These are phyloP conservation scores for Oceanites oceanicus DNA, from an alignment of 2,113 vertebrate genomes.

Conservation along the genomic window DNA sequence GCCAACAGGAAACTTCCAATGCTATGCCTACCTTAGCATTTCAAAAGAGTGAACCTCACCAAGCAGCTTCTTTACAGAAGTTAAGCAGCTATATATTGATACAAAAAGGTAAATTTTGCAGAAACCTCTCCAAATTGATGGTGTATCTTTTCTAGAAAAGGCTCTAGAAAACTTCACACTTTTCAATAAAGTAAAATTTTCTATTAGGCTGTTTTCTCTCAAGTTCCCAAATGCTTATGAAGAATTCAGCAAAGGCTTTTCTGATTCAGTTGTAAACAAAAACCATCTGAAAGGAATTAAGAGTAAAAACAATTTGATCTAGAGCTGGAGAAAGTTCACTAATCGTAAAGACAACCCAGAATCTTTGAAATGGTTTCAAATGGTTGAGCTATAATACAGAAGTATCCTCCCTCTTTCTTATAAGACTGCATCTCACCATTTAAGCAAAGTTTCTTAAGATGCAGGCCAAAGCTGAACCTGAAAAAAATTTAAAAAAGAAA, in stretches of 20 bases:
- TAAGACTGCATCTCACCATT: background rate
- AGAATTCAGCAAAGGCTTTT: background rate
- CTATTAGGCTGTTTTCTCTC: background rate
- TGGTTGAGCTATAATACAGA: background rate
- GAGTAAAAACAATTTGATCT: background rate
- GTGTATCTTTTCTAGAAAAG: background rate
- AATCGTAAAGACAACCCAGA: background rate
- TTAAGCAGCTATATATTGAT: background rate
- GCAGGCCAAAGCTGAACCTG: background rate
- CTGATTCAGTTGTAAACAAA: background rate
- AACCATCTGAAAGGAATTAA: background rate
- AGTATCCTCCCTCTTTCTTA: background rate
- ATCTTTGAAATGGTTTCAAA: background rate
- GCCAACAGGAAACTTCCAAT: background rate
- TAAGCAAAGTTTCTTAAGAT: background rate
- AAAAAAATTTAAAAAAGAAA: background rate
- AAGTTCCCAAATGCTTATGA: background rate
- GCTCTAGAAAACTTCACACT: background rate
- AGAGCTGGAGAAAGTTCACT: background rate
- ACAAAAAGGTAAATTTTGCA: background rate
- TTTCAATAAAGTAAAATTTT: background rate
- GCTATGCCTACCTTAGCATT: background rate
- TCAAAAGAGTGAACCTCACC: background rate
- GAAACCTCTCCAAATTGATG: background rate
- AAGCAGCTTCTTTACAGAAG: background rate